Evolutionary conservation across 2,797 vertebrate genomes (phyloP).

Genomic region (Rachycentron canadum): DNA sequence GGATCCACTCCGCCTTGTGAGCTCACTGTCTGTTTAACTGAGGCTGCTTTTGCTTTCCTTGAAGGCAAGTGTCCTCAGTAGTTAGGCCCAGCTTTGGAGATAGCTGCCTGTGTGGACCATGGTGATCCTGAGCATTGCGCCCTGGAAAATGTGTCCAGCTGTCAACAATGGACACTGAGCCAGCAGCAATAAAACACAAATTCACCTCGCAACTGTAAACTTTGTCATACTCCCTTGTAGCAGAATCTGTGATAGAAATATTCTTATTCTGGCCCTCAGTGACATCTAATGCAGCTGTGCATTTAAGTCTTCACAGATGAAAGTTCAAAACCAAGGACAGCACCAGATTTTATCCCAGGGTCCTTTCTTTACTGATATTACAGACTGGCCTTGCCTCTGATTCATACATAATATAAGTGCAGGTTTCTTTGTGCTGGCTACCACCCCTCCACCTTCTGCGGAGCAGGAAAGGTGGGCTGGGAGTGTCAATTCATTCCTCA

Average conservation of each 20-base stretch:
- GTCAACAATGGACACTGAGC: background rate
- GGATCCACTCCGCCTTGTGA: background rate
- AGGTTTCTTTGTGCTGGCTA: background rate
- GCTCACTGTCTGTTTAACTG: constrained; percentile 12
- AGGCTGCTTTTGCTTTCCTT: background rate
- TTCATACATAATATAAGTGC: background rate
- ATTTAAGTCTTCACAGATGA: background rate
- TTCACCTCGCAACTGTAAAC: too few species aligned
- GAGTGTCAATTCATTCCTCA: background rate
- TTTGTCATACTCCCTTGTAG: background rate
- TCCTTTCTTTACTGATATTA: background rate
- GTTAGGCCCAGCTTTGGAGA: background rate
- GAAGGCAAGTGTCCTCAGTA: background rate
- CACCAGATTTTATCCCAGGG: background rate
- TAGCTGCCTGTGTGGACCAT: constrained; percentile 4
- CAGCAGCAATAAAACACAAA: background rate
- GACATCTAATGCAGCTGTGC: background rate
- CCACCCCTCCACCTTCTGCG: background rate
- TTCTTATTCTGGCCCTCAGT: background rate
- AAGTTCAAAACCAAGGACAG: background rate
- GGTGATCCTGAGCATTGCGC: background rate
- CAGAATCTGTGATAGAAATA: background rate
- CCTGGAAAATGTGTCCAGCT: background rate
- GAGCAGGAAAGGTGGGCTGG: background rate
- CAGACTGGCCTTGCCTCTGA: background rate